A percentile compares a stretch with the other conserved stretches of the same genome.
These are phyloP conservation scores for Rapana venosa DNA, from an alignment of 2,888 invertebrate genomes.

Conservation along the genomic window DNA sequence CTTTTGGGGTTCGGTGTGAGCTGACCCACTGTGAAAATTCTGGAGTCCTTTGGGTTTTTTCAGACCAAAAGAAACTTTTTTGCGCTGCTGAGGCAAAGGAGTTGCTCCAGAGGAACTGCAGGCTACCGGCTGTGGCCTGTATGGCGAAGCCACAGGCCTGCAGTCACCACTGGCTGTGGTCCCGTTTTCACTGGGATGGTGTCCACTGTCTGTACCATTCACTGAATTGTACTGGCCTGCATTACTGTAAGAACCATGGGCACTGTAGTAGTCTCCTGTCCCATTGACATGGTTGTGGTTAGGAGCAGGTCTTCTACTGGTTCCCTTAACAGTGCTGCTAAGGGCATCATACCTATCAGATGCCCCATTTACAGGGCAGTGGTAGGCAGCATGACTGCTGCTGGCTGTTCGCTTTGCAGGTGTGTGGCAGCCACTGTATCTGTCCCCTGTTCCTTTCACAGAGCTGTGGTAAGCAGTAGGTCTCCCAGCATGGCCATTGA, in stretches of 20 bases:
- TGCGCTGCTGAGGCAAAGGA: constrained; percentile 61
- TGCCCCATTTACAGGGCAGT: not conserved
- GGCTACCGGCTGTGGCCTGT: constrained; percentile 13
- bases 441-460: not conserved
- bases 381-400: not conserved
- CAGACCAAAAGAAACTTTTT: constrained; percentile 69
- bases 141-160: not conserved
- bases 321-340: not conserved
- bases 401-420: not conserved
- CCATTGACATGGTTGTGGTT: not conserved
- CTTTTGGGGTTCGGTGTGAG: constrained; percentile 23
- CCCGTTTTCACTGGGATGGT: too few species aligned
- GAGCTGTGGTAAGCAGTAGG: not conserved
- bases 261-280: not conserved
- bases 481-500: not conserved
- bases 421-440: not conserved
- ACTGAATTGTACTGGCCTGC: too few species aligned
- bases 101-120: constrained; percentile 34
- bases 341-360: not conserved
- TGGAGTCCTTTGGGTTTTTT: constrained; percentile 41
- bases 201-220: too few species aligned
- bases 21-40: constrained; percentile 34
- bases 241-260: not conserved
- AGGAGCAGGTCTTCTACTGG: not conserved
- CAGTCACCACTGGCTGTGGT: not conserved